phyloP scores from a whole-genome alignment of 2,113 vertebrate species.

The Corydoras sp. region DNA sequence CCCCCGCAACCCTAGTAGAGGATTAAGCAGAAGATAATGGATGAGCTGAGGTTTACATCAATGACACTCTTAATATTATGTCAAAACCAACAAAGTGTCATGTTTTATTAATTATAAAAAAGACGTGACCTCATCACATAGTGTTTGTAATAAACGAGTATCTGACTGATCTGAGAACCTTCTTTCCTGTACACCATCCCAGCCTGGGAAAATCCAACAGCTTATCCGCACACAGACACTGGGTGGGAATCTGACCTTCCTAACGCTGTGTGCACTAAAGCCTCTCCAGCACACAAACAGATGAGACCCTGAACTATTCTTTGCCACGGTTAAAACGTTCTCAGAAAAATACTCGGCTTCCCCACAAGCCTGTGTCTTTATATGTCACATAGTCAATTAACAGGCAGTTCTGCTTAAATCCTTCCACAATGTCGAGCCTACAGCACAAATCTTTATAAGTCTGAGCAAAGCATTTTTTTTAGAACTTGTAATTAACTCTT shows the following conservation, averaged over 20 bases:
- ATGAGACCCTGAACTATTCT: neutral
- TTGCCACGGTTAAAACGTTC: conserved; percentile 1
- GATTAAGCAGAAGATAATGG: too few relatives aligned
- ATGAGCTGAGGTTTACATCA: too few relatives aligned
- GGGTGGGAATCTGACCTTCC: conserved; percentile 7
- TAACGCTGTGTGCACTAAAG: conserved; percentile 16
- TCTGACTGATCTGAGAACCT: too few relatives aligned
- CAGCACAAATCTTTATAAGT: conserved; percentile 6
- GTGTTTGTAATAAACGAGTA: too few relatives aligned
- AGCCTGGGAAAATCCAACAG: conserved; percentile 11
- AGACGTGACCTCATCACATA: too few relatives aligned
- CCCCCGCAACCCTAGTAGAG: too few relatives aligned
- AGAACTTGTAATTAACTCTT: conserved; percentile 14
- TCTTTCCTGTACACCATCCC: neutral
- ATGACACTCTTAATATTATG: too few relatives aligned
- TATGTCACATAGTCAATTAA: conserved; percentile 7
- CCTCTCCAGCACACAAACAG: conserved; percentile 12
- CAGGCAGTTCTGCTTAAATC: neutral
- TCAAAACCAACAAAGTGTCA: too few relatives aligned
- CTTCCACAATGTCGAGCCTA: conserved; percentile 1
- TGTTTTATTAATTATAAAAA: too few relatives aligned
- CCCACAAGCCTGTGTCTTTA: neutral
- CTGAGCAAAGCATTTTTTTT: conserved; percentile 15
- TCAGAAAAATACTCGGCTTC: neutral
- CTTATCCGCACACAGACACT: conserved; percentile 9